A percentile compares a stretch with the other conserved stretches of the same genome.
phyloP scores from a whole-genome alignment of 1,140 invertebrate genomes.

The Dreissena polymorpha region DNA sequence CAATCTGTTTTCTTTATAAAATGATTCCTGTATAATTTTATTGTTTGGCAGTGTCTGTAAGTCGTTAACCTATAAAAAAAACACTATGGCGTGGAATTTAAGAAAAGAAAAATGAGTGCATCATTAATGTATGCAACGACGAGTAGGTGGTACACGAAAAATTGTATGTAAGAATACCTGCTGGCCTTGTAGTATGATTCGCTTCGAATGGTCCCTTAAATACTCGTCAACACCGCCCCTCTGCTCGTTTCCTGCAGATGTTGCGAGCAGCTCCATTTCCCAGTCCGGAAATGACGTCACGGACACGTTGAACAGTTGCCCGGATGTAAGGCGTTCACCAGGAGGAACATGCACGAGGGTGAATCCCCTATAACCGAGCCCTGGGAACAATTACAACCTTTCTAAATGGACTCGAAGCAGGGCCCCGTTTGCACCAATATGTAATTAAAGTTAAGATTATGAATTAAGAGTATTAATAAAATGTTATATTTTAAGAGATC shows the following conservation, averaged over 20 bases:
- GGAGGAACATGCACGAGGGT: slow-evolving; percentile 21
- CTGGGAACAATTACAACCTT: background rate
- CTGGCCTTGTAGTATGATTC: background rate
- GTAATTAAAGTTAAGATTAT: too few species aligned
- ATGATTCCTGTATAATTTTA: background rate
- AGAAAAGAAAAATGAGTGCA: too few species aligned
- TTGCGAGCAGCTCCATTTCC: slow-evolving; percentile 21
- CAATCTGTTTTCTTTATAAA: too few species aligned
- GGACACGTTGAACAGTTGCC: slow-evolving; percentile 1
- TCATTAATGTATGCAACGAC: too few species aligned
- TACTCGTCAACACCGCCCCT: background rate
- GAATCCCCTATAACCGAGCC: slow-evolving; percentile 37
- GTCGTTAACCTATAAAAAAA: background rate
- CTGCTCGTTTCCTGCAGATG: background rate
- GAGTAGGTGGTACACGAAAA: too few species aligned
- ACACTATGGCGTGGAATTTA: background rate
- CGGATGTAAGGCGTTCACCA: background rate
- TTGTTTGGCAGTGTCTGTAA: background rate
- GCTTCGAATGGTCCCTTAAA: slow-evolving; percentile 2
- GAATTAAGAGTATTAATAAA: too few species aligned
- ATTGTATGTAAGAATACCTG: too few species aligned
- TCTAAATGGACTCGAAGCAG: too few species aligned
- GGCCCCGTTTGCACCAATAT: too few species aligned
- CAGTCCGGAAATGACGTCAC: slow-evolving; percentile 45
- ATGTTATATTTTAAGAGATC: too few species aligned